Conservation (phyloP, 2,888 invertebrate genomes). For the Malthinus seriepunctatus region DNA sequence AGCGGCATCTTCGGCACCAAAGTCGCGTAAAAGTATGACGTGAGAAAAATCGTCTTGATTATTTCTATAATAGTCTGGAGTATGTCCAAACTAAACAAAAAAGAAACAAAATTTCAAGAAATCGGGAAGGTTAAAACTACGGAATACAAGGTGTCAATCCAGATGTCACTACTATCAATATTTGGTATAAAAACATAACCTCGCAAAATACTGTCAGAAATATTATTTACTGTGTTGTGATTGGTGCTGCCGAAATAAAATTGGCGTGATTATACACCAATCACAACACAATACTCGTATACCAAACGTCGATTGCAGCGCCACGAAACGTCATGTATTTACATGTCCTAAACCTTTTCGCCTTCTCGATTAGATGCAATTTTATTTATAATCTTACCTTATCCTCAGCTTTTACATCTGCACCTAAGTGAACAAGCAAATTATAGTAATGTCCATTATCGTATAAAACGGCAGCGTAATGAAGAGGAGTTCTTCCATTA, state of each 20-base stretch:
- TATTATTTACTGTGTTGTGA: no score
- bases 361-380: no score
- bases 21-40: constrained; percentile 67
- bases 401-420: constrained; percentile 80
- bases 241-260: no score
- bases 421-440: constrained; percentile 82
- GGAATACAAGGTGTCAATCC: no score
- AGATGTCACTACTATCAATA: no score
- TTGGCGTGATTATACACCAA: no score
- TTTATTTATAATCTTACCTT: constrained; percentile 66
- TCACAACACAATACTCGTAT: no score
- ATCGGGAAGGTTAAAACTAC: not conserved
- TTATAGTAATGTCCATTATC: constrained; percentile 90
- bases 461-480: constrained; percentile 82
- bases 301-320: no score
- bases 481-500: constrained; percentile 83
- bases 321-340: no score
- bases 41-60: constrained; percentile 71
- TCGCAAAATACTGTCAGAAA: no score
- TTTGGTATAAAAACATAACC: no score
- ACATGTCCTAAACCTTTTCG: no score
- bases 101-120: constrained; percentile 2
- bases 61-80: constrained; percentile 78
- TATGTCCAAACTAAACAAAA: constrained; percentile 68
- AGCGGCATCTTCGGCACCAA: constrained; percentile 68